These are phyloP conservation scores for Pelodytes ibericus DNA, from an alignment of 2,797 vertebrate species.

Conservation along the genomic window DNA sequence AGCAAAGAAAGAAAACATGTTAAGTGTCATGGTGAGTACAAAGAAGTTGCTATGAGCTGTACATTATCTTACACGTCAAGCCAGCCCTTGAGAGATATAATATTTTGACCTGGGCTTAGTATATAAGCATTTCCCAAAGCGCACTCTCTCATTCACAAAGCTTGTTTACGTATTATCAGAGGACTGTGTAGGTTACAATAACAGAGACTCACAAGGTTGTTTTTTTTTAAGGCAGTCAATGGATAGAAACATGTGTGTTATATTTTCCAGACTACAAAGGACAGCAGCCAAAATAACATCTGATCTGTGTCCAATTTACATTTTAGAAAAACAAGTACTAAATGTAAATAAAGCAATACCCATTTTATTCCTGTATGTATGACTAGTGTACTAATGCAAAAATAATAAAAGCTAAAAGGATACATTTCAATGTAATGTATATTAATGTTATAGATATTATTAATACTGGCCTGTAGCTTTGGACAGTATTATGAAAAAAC, in stretches of 20 bases:
- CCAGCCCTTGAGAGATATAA: constrained; percentile 23
- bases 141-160: constrained; percentile 8
- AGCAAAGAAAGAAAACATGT: constrained; percentile 54
- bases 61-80: constrained; percentile 39
- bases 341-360: not conserved
- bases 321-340: not conserved
- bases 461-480: no score
- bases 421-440: no score
- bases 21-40: constrained; percentile 36
- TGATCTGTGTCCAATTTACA: constrained; percentile 22
- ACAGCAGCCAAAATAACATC: constrained; percentile 35
- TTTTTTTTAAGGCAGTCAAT: constrained; percentile 10
- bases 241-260: constrained; percentile 32
- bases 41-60: constrained; percentile 8
- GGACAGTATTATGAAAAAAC: no score
- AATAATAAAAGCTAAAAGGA: no score
- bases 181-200: constrained; percentile 37
- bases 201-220: no score
- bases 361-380: no score
- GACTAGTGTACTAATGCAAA: no score
- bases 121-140: constrained; percentile 7
- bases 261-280: constrained; percentile 35
- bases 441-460: no score
- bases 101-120: constrained; percentile 33
- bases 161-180: constrained; percentile 41